These are phyloP conservation scores for Imbricaverruca yamaguchii DNA, from an alignment of 2,888 invertebrate species.

Conservation along the genomic window DNA sequence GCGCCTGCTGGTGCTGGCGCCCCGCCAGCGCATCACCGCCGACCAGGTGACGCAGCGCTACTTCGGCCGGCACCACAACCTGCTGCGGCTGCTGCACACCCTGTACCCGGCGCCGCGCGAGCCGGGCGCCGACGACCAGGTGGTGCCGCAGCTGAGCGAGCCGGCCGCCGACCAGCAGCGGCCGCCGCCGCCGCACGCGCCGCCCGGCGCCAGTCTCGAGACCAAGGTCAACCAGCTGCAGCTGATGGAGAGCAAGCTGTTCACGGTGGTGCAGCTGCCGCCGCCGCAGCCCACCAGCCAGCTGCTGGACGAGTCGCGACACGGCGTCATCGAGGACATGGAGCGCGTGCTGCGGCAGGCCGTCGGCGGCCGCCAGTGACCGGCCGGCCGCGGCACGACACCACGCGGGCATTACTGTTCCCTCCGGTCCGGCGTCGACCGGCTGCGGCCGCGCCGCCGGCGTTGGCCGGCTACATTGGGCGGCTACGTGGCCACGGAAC, in stretches of 20 bases:
- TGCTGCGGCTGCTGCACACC: background rate
- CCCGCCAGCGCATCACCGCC: slow-evolving; percentile 58
- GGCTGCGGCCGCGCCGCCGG: background rate
- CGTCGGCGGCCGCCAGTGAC: background rate
- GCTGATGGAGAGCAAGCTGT: slow-evolving; percentile 19
- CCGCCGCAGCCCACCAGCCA: background rate
- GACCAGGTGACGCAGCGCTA: slow-evolving; percentile 53
- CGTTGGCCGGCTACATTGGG: background rate
- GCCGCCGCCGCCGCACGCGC: background rate
- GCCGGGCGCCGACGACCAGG: slow-evolving; percentile 1
- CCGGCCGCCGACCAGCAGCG: background rate
- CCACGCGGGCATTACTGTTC: slow-evolving; percentile 4
- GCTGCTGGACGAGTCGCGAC: background rate
- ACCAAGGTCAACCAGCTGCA: slow-evolving; percentile 20
- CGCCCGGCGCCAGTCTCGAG: slow-evolving; percentile 7
- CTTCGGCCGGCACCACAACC: slow-evolving; percentile 36
- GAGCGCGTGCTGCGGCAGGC: slow-evolving; percentile 14
- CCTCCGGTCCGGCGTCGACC: background rate
- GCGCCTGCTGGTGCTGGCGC: slow-evolving; percentile 76
- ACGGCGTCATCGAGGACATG: background rate
- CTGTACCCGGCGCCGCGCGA: slow-evolving; percentile 15
- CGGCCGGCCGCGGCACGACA: background rate
- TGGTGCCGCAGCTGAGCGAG: slow-evolving; percentile 18
- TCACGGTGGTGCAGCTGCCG: background rate
- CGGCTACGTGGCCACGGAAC: background rate